These are phyloP conservation scores for Drosophila recens DNA, from an alignment of 2,888 invertebrate species.

Conservation along the genomic window DNA sequence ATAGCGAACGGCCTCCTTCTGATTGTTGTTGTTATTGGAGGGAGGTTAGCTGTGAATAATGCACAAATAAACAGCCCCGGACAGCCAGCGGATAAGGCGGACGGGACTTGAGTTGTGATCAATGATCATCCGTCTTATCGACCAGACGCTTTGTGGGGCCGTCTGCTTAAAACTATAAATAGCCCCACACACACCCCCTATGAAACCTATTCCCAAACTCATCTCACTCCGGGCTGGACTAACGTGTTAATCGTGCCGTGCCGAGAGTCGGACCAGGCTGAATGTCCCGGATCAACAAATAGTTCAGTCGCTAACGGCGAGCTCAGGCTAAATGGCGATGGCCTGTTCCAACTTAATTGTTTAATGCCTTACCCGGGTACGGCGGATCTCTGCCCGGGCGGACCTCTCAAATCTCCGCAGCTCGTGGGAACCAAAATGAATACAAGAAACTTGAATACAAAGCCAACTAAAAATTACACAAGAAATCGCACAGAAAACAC, in stretches of 20 bases:
- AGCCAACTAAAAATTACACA: conserved; percentile 5
- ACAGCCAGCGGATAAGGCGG: conserved; percentile 54
- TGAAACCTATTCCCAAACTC: neutral
- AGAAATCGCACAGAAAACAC: neutral
- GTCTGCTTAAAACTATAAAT: conserved; percentile 30
- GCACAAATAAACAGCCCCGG: conserved; percentile 48
- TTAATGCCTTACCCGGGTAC: conserved; percentile 46
- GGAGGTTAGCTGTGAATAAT: conserved; percentile 43
- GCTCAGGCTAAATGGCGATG: conserved; percentile 50
- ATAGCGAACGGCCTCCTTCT: conserved; percentile 54
- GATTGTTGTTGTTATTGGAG: neutral
- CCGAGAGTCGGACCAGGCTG: conserved; percentile 53
- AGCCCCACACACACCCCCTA: conserved; percentile 18
- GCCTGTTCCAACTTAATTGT: conserved; percentile 38
- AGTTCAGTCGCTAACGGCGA: conserved; percentile 57
- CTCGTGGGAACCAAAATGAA: conserved; percentile 54
- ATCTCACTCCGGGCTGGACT: conserved; percentile 55
- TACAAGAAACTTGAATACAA: conserved; percentile 26
- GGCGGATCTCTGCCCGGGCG: conserved; percentile 60
- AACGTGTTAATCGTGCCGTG: conserved; percentile 58
- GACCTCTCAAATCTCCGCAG: conserved; percentile 46
- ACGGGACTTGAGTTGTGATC: no score
- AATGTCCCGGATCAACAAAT: conserved; percentile 55
- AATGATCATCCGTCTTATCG: conserved; percentile 17
- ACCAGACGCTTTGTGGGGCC: conserved; percentile 54